These are phyloP conservation scores for Meles meles DNA, from an alignment of 2,113 vertebrate genomes.

Conservation along the genomic window DNA sequence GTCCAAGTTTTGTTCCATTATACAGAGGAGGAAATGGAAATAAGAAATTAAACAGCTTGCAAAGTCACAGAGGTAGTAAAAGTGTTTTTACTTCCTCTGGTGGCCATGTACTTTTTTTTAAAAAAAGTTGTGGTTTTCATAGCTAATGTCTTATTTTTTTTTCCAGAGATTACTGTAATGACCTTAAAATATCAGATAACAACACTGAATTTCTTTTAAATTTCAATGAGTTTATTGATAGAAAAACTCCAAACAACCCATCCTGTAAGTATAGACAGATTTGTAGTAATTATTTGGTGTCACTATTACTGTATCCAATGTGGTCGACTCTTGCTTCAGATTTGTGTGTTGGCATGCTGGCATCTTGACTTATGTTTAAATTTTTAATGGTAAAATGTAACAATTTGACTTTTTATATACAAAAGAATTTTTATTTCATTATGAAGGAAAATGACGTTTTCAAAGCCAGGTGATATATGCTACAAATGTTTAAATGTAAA, in stretches of 20 bases:
- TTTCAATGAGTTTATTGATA: conserved; percentile 94
- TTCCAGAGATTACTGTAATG: conserved; percentile 95
- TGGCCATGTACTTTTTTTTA: background rate
- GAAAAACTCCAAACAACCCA: conserved; percentile 89
- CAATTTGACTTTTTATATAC: background rate
- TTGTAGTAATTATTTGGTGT: background rate
- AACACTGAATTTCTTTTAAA: conserved; percentile 96
- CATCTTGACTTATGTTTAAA: background rate
- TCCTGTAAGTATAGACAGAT: conserved; percentile 89
- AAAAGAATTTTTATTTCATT: background rate
- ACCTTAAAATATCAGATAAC: conserved; percentile 92
- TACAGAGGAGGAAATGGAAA: background rate
- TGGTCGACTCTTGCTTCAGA: background rate
- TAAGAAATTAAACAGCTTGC: background rate
- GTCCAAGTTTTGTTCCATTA: background rate
- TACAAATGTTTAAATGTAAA: background rate
- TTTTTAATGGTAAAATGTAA: background rate
- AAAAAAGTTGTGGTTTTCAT: background rate
- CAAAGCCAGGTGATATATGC: background rate
- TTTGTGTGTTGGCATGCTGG: background rate
- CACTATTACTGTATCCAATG: background rate
- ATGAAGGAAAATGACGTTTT: background rate
- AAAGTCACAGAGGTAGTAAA: background rate
- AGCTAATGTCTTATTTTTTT: conserved; percentile 70
- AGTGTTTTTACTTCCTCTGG: background rate